Evolutionary conservation across 2,113 vertebrate genomes (phyloP).

Genomic region (Lucifuga dentata): DNA sequence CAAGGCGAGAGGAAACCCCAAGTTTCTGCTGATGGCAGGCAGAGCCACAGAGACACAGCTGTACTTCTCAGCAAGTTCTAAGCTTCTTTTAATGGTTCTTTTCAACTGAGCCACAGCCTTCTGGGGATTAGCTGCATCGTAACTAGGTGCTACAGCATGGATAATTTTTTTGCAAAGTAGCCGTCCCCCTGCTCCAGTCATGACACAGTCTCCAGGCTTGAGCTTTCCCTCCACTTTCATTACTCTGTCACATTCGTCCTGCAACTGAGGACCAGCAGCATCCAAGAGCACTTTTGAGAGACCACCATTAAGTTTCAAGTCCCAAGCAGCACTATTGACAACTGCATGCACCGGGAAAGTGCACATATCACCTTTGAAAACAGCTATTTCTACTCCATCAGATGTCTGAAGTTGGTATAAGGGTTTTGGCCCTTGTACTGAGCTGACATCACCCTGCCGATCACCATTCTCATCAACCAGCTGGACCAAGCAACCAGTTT

Average conservation of each 20-base stretch:
- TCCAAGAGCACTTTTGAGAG: conserved; percentile 76
- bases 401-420: conserved; percentile 49
- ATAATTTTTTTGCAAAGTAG: conserved; percentile 85
- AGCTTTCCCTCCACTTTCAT: conserved; percentile 43
- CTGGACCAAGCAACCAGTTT: conserved; percentile 81
- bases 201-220: conserved; percentile 56
- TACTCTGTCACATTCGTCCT: conserved; percentile 73
- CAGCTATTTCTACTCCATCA: conserved; percentile 78
- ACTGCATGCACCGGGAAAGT: conserved; percentile 79
- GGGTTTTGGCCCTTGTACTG: neutral
- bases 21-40: conserved; percentile 83
- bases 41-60: conserved; percentile 84
- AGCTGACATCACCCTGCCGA: neutral
- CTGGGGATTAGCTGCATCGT: neutral
- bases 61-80: conserved; percentile 74
- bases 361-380: conserved; percentile 82
- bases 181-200: conserved; percentile 78
- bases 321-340: conserved; percentile 80
- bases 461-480: conserved; percentile 64
- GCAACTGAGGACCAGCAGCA: conserved; percentile 85
- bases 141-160: conserved; percentile 85
- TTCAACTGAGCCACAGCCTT: conserved; percentile 63
- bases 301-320: conserved; percentile 73
- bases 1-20: conserved; percentile 78
- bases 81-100: conserved; percentile 72